These are phyloP conservation scores for Platynereis dumerilii DNA, from an alignment of 2,888 invertebrate species.

Conservation along the genomic window DNA sequence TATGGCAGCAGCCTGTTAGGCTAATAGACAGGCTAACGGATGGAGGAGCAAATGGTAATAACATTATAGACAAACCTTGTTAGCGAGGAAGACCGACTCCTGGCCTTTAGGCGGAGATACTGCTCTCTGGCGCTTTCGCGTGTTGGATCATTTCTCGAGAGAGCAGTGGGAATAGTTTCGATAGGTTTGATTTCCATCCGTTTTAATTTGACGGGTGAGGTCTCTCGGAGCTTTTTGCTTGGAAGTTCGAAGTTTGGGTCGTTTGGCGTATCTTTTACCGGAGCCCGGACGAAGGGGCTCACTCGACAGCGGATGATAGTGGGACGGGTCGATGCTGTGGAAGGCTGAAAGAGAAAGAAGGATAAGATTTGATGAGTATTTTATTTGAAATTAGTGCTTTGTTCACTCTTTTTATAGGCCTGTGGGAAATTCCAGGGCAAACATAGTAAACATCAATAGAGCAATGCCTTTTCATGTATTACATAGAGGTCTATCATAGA, in stretches of 20 bases:
- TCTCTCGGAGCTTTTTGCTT: conserved; percentile 50
- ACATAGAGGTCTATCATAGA: too few relatives aligned
- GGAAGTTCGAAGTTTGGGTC: conserved; percentile 42
- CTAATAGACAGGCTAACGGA: too few relatives aligned
- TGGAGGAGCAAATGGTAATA: too few relatives aligned
- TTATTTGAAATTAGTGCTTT: too few relatives aligned
- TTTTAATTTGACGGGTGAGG: conserved; percentile 12
- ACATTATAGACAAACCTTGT: too few relatives aligned
- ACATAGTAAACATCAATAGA: too few relatives aligned
- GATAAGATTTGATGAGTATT: too few relatives aligned
- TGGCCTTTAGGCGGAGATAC: conserved; percentile 20
- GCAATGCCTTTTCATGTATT: too few relatives aligned
- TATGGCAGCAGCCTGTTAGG: too few relatives aligned
- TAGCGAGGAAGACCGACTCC: neutral
- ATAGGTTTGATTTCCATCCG: conserved; percentile 9
- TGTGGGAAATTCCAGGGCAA: too few relatives aligned
- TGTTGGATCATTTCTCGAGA: neutral
- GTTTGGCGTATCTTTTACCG: neutral
- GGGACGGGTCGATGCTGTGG: conserved; percentile 14
- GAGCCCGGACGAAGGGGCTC: neutral
- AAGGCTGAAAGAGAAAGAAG: neutral
- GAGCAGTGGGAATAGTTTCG: conserved; percentile 9
- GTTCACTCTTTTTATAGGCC: too few relatives aligned
- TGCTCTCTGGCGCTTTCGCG: conserved; percentile 20
- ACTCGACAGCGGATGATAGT: conserved; percentile 32